Conservation (phyloP, 2,888 invertebrate genomes). For the Cryptus viduatorius region DNA sequence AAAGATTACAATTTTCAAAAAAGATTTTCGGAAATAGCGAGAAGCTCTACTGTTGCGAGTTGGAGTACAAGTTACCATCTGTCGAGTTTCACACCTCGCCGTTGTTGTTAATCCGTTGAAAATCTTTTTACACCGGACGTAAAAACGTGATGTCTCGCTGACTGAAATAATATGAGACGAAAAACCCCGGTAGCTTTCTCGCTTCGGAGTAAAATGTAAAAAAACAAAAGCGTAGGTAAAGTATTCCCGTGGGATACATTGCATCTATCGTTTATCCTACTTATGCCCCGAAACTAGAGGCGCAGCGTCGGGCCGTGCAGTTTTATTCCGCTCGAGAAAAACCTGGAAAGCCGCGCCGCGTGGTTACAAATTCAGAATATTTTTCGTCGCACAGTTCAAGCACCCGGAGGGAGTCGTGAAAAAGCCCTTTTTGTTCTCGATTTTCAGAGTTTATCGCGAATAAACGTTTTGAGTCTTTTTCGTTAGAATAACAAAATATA, state of each 20-base stretch:
- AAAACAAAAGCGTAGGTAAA: background rate
- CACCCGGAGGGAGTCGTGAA: background rate
- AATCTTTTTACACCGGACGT: background rate
- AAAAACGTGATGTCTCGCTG: background rate
- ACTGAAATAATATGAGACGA: background rate
- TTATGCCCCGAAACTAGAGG: conserved; percentile 24
- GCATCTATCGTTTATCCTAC: conserved; percentile 15
- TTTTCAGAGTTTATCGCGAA: too few species aligned
- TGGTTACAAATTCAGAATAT: conserved; percentile 11
- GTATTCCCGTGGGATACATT: conserved; percentile 21
- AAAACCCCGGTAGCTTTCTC: background rate
- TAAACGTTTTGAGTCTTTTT: too few species aligned
- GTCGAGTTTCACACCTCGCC: background rate
- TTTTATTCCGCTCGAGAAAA: conserved; percentile 28
- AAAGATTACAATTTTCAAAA: too few species aligned
- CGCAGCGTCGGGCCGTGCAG: conserved; percentile 18
- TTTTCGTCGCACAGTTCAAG: conserved; percentile 4
- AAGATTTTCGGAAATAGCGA: too few species aligned
- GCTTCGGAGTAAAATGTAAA: background rate
- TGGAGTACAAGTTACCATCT: too few species aligned
- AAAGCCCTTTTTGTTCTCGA: too few species aligned
- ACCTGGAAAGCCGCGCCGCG: background rate
- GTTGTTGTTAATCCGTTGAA: background rate
- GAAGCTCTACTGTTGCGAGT: too few species aligned
- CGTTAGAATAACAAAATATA: too few species aligned